Evolutionary conservation across 1,140 invertebrate species (phyloP), one percentile per base, ranked within the genome.

Genomic region (Hylaeus volcanicus): DNA sequence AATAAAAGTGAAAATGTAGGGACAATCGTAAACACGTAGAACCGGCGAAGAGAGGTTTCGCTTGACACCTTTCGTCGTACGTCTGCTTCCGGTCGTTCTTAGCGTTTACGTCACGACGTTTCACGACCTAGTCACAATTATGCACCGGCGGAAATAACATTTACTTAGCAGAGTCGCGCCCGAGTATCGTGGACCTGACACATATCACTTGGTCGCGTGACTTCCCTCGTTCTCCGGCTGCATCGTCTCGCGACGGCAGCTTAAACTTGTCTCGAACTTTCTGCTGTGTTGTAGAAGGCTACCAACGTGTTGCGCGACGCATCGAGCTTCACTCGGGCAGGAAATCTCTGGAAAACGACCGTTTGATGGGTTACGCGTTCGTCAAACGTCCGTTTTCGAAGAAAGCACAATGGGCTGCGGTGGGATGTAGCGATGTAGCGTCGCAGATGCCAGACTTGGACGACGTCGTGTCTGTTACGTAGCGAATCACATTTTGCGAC

Each of bases 141-240:
- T 90, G 86, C 90, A 90, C 76, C 72, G 74, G 78, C 86, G 89
- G 90, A 90, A 90, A 88, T 90, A 91, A 89, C 90, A 89, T 91
- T 91, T 90, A 89, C 90, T 90, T 88, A 89, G 90, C 89, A 75
- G 76, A 79, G 86, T 87, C 86, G 84, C 75, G 83, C 82, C 64
- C 82, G 89, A 82, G 85, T 89, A 90, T 87, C 87, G 83, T 91
- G 90, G 89, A 89, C 89, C 79, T 91, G 90, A 90, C 90, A 91
- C 89, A 89, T 91, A 91, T 91, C 89, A 90, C 78, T 89, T 86
- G 86, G 69, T 75, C 86, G 85, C 82, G 86, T 84, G 89, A 89
- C 88, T 89, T 87, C 84, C 86, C 83, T 82, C 80, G 77, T 74
- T 79, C 70, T 79, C 56, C 84, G 26, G 77, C 72, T 70, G 68